These are phyloP conservation scores for Oceanodroma tethys DNA, from an alignment of 2,113 vertebrate genomes.

Conservation along the genomic window DNA sequence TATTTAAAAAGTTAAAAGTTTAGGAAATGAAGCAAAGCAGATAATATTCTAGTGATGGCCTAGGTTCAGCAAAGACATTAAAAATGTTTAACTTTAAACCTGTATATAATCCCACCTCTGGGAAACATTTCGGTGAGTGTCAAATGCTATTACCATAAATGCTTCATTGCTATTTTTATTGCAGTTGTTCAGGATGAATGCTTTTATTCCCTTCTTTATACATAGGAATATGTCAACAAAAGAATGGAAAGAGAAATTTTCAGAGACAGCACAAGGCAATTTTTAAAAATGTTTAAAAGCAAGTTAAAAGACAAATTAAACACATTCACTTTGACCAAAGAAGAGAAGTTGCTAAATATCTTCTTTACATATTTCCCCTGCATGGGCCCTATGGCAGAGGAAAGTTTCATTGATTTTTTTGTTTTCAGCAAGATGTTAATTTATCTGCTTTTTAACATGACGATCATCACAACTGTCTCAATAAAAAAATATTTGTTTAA, in stretches of 20 bases:
- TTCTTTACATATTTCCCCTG: background rate
- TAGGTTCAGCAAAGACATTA: background rate
- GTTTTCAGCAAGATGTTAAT: background rate
- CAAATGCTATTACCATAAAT: background rate
- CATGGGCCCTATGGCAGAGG: background rate
- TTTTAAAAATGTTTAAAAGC: background rate
- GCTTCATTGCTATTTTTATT: background rate
- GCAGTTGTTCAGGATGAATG: background rate
- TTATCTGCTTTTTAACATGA: background rate
- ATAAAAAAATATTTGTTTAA: background rate
- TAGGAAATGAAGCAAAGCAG: background rate
- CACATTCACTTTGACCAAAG: background rate
- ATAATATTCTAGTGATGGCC: background rate
- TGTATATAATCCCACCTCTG: background rate
- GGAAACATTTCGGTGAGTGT: background rate
- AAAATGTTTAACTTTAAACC: background rate
- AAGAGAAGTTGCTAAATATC: background rate
- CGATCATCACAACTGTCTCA: background rate
- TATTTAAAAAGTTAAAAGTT: background rate
- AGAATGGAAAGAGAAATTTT: background rate
- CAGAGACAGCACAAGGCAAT: background rate
- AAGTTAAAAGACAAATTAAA: background rate
- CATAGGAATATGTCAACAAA: background rate
- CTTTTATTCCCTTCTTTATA: background rate
- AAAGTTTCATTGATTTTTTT: background rate